phyloP scores from a whole-genome alignment of 2,113 vertebrate genomes.

The Podarcis raffonei region DNA sequence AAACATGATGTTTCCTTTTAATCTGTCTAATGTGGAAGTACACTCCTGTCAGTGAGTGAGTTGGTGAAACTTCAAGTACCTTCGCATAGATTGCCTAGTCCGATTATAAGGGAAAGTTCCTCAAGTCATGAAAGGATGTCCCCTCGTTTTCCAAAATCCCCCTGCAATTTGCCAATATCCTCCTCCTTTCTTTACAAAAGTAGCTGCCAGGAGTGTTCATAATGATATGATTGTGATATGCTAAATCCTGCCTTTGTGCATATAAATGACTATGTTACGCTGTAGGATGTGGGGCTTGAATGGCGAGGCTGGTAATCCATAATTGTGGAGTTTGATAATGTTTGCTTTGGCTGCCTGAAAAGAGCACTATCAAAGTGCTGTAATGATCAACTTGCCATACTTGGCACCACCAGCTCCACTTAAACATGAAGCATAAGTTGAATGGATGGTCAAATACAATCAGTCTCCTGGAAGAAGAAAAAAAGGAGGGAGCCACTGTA shows the following conservation, averaged over 20 bases:
- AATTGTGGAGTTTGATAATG: slow-evolving; percentile 49
- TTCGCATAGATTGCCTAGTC: neutral
- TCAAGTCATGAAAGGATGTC: slow-evolving; percentile 12
- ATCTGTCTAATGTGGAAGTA: neutral
- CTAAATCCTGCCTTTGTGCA: slow-evolving; percentile 64
- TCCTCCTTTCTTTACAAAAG: slow-evolving; percentile 40
- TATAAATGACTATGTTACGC: slow-evolving; percentile 61
- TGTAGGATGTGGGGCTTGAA: slow-evolving; percentile 57
- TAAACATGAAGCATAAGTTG: slow-evolving; percentile 42
- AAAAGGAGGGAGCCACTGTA: slow-evolving; percentile 36
- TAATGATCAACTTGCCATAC: slow-evolving; percentile 53
- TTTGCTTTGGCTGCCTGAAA: slow-evolving; percentile 60
- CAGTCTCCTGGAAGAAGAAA: slow-evolving; percentile 36
- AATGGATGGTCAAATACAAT: slow-evolving; percentile 52
- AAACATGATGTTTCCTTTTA: too few species aligned
- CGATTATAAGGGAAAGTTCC: slow-evolving; percentile 3
- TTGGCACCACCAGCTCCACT: slow-evolving; percentile 32
- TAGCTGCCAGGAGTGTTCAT: slow-evolving; percentile 56
- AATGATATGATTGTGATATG: slow-evolving; percentile 56
- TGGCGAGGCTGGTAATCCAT: slow-evolving; percentile 58
- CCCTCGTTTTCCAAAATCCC: slow-evolving; percentile 37
- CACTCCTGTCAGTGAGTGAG: neutral
- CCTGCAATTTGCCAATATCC: slow-evolving; percentile 33
- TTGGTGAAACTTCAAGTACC: neutral
- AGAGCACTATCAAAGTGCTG: slow-evolving; percentile 59